Evolutionary conservation across 2,797 vertebrate genomes (phyloP).

Genomic region (Anomalospiza imberbis): DNA sequence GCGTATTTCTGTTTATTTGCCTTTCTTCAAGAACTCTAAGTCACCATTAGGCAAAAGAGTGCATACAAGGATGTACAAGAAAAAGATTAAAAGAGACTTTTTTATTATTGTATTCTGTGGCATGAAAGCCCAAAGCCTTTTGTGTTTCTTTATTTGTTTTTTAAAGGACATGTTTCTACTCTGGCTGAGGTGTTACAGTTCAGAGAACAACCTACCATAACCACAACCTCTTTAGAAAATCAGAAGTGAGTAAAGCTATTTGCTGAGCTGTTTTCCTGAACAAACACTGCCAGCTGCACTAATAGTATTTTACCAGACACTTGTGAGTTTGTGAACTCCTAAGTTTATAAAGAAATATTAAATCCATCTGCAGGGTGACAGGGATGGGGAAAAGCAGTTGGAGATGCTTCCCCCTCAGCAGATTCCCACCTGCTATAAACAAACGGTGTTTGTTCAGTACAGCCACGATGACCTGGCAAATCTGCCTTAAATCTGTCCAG

Average conservation of each 20-base stretch:
- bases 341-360: not conserved
- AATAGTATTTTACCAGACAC: not conserved
- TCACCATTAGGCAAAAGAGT: not conserved
- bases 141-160: not conserved
- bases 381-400: not conserved
- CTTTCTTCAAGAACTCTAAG: conserved; percentile 14
- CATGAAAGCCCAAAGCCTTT: not conserved
- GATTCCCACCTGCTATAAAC: not conserved
- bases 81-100: conserved; percentile 28
- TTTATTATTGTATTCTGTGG: not conserved
- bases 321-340: not conserved
- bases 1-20: conserved; percentile 38
- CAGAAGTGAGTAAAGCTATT: not conserved
- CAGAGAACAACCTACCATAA: not conserved
- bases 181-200: not conserved
- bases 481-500: not conserved
- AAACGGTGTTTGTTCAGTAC: not conserved
- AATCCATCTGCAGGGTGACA: not conserved
- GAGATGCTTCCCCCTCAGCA: not conserved
- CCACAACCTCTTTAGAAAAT: not conserved
- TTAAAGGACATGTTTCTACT: not conserved
- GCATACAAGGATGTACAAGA: conserved; percentile 32
- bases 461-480: not conserved
- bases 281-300: not conserved
- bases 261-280: not conserved